Conservation (phyloP, 2,888 invertebrate genomes). For the Idaea straminata region DNA sequence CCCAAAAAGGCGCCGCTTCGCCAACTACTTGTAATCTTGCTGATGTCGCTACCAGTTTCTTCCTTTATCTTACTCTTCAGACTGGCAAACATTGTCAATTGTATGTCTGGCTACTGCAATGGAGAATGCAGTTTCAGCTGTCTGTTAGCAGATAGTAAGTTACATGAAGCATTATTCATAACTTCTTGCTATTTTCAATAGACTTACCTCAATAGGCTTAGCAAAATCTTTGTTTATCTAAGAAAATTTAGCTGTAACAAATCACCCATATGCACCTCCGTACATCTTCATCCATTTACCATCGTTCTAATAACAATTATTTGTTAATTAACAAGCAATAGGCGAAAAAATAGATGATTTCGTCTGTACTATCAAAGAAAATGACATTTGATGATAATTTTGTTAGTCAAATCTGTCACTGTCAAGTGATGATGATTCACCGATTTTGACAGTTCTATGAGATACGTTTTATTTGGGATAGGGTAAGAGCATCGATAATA, state of each 20-base stretch:
- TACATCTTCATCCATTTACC: background rate
- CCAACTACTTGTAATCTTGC: constrained; percentile 74
- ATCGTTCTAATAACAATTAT: background rate
- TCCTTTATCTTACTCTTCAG: constrained; percentile 94
- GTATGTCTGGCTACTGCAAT: constrained; percentile 15
- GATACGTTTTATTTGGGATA: too few species aligned
- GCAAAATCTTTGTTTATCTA: background rate
- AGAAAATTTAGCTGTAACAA: constrained; percentile 1
- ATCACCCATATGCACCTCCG: background rate
- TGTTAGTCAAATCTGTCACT: too few species aligned
- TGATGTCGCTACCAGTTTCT: constrained; percentile 91
- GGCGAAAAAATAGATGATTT: background rate
- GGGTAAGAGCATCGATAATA: too few species aligned
- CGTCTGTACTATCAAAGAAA: background rate
- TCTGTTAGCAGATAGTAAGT: background rate
- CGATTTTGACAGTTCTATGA: too few species aligned
- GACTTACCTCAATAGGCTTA: background rate
- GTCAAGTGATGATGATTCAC: too few species aligned
- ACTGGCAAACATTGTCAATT: constrained; percentile 88
- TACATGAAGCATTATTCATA: background rate
- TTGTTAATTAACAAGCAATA: background rate
- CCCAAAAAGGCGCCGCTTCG: constrained; percentile 73
- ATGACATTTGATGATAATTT: too few species aligned
- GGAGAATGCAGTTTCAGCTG: background rate
- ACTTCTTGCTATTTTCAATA: background rate